Conservation (phyloP, 2,797 vertebrate species). For the Trachops cirrhosus region DNA sequence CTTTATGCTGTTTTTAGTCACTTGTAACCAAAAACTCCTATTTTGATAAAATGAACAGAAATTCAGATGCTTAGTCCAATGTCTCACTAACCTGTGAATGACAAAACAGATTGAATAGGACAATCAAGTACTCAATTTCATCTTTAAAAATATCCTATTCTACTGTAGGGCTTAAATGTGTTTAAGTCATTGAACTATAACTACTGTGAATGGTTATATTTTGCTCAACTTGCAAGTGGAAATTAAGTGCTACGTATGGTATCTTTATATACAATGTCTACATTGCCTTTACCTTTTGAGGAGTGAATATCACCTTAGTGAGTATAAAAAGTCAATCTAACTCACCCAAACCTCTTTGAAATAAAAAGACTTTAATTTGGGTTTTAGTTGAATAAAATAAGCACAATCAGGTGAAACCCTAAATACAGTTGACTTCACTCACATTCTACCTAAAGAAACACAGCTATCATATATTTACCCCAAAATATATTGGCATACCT, state of each 20-base stretch:
- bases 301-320: background rate
- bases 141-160: background rate
- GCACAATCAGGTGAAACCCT: constrained; percentile 32
- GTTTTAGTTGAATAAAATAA: constrained; percentile 16
- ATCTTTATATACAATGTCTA: background rate
- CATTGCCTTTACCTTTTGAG: background rate
- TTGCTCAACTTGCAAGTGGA: background rate
- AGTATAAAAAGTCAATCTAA: background rate
- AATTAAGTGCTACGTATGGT: background rate
- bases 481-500: constrained; percentile 39
- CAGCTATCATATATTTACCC: constrained; percentile 44
- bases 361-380: background rate
- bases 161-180: background rate
- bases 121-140: background rate
- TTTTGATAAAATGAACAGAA: background rate
- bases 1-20: background rate
- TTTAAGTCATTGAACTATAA: background rate
- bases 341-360: background rate
- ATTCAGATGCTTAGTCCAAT: background rate
- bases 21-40: background rate
- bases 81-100: background rate
- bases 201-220: background rate
- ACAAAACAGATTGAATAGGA: background rate
- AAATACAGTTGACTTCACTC: constrained; percentile 59
- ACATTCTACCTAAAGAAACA: constrained; percentile 34